These are phyloP conservation scores for Falcaria lacertinaria DNA, from an alignment of 2,888 invertebrate genomes.

Conservation along the genomic window DNA sequence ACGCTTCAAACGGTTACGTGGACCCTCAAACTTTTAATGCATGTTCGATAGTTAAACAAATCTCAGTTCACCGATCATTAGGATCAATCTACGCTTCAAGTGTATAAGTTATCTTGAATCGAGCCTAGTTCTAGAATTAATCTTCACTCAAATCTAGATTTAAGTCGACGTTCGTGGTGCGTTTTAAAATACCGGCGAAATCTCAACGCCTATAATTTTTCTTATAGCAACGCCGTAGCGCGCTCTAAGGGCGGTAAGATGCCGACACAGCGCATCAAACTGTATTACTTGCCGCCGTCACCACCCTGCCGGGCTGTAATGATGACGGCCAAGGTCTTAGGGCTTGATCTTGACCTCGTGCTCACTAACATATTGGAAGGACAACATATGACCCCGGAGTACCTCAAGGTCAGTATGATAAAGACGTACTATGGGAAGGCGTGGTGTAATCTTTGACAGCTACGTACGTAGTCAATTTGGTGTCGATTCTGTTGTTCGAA, in stretches of 20 bases:
- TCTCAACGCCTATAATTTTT: conserved; percentile 11
- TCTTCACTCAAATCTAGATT: too few species aligned
- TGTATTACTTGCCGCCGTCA: conserved; percentile 82
- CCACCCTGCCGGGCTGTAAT: conserved; percentile 82
- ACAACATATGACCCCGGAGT: conserved; percentile 83
- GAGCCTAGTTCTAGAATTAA: too few species aligned
- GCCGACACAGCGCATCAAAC: conserved; percentile 72
- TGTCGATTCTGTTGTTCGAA: too few species aligned
- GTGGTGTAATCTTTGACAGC: background rate
- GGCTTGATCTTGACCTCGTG: conserved; percentile 82
- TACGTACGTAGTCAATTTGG: background rate
- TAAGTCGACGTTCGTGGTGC: too few species aligned
- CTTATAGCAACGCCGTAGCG: conserved; percentile 64
- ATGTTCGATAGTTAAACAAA: too few species aligned
- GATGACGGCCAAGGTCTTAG: conserved; percentile 81
- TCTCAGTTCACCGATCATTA: too few species aligned
- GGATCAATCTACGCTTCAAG: too few species aligned
- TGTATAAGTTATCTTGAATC: too few species aligned
- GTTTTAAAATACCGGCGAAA: conserved; percentile 7
- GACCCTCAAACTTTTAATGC: too few species aligned
- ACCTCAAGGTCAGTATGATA: conserved; percentile 73
- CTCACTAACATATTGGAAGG: conserved; percentile 78
- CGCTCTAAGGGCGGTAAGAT: conserved; percentile 57
- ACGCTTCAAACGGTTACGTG: too few species aligned
- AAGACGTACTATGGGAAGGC: background rate